These are phyloP conservation scores for Ectemnius continuus DNA, from an alignment of 2,888 invertebrate species.

Conservation along the genomic window DNA sequence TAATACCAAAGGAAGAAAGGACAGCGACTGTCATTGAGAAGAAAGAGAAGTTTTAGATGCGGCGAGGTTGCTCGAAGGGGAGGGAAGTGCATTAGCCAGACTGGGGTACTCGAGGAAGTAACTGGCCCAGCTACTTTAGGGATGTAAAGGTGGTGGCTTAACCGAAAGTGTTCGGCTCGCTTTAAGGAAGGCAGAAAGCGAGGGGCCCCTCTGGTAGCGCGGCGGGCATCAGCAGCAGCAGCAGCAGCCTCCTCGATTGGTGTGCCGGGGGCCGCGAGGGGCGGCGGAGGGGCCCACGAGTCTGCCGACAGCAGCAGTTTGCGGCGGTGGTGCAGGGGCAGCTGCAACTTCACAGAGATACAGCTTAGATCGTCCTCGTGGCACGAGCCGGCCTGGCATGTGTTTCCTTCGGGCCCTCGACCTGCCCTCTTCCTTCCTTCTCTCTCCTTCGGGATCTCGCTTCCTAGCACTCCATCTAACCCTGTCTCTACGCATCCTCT, in stretches of 20 bases:
- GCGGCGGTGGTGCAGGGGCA: constrained; percentile 63
- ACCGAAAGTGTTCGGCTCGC: constrained; percentile 37
- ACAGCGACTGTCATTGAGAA: no score
- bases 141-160: neutral
- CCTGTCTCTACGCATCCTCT: neutral
- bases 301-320: constrained; percentile 51
- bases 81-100: constrained; percentile 24
- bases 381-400: constrained; percentile 75
- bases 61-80: constrained; percentile 15
- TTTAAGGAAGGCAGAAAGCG: constrained; percentile 46
- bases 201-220: constrained; percentile 38
- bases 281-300: constrained; percentile 1
- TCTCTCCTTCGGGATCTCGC: neutral
- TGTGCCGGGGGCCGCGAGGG: constrained; percentile 31
- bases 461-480: neutral
- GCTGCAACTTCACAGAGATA: constrained; percentile 69
- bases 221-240: no score
- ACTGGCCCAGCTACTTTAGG: neutral
- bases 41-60: no score
- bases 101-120: no score
- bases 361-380: constrained; percentile 70
- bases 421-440: constrained; percentile 36
- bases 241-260: constrained; percentile 33
- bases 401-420: constrained; percentile 65
- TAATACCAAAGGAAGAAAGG: no score